These are phyloP conservation scores for Ambastaia sidthimunki DNA, from an alignment of 2,797 vertebrate species.

Conservation along the genomic window DNA sequence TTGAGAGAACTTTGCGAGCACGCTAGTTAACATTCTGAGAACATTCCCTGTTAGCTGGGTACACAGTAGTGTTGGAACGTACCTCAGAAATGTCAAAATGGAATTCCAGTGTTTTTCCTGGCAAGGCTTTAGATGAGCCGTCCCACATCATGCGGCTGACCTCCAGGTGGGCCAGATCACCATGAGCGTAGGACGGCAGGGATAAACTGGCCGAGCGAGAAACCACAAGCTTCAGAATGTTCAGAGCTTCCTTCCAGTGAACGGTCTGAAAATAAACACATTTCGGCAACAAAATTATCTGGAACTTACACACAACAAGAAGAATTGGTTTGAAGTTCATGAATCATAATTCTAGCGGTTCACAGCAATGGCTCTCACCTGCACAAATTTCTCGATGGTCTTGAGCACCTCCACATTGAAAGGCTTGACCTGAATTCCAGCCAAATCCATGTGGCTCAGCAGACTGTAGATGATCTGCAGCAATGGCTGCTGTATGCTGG, in stretches of 20 bases:
- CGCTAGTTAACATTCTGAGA: not conserved
- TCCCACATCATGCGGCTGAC: conserved; percentile 95
- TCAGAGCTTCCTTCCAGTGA: conserved; percentile 97
- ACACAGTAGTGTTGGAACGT: conserved; percentile 6
- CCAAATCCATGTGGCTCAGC: conserved; percentile 96
- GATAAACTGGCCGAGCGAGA: conserved; percentile 96
- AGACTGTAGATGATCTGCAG: conserved; percentile 97
- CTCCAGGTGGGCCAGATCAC: conserved; percentile 92
- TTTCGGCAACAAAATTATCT: not conserved
- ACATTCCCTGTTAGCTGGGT: not conserved
- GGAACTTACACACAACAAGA: no score
- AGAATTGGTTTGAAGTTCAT: not conserved
- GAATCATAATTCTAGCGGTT: not conserved
- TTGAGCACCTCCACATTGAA: conserved; percentile 96
- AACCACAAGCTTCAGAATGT: conserved; percentile 95
- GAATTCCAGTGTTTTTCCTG: conserved; percentile 97
- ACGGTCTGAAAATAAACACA: conserved; percentile 78
- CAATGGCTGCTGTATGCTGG: conserved; percentile 94
- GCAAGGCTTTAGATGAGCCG: conserved; percentile 92
- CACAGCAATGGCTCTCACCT: conserved; percentile 74
- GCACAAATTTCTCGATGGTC: conserved; percentile 96
- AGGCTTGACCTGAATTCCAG: conserved; percentile 90
- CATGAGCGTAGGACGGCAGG: conserved; percentile 87
- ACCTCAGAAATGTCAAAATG: conserved; percentile 99
- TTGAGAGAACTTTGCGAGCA: no score